Base-by-base conservation (phyloP, 2,797 vertebrate genomes). In the Halcyon badia region DNA sequence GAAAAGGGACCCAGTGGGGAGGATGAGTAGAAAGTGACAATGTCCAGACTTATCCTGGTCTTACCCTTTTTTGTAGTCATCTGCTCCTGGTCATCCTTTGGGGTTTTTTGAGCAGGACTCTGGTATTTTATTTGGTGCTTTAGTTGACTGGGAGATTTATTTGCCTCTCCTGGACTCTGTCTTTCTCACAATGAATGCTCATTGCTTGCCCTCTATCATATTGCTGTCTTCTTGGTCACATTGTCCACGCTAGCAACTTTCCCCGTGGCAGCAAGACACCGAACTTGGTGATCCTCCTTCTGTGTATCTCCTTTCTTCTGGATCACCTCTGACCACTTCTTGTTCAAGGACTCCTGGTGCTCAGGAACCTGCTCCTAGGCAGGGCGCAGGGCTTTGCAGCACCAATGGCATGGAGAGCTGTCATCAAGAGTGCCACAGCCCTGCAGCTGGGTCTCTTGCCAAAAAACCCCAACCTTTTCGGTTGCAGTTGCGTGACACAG, bases 391-490 rank as follows among this genome's bases (percentile, higher is more conserved):
- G 33, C 20, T 75, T 64, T 33, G 48, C 51, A 68, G 37, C 28
- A 44, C 24, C 0, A 0, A 2, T 2, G 6, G 19, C 11, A 1
- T 9, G 21, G 46, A 58, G 48, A 20, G 31, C 37, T 56, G 0
- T 39, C 58, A 24, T n/a, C 3, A 0, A 3, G 51, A 54, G 16
- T 10, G 9, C 33, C 41, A 3, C 37, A 33, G 7, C 60, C 6
- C 48, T 75, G 15, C 77, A 44, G 33, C 7, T 46, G 60, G 28
- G 48, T 25, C 10, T 73, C 51, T 35, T 1, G 1, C 60, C 14
- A 6, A 70, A 70, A 39, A 28, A 6, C 18, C 64, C 42, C 3
- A 52, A 2, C 26, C 22, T 51, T 91, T 5, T 48, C 48, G 21
- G 3, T 11, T 66, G 46, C 48, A 35, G 17, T 21, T 77, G 4